Percentiles rank a stretch among this genome's conserved stretches.
These are phyloP conservation scores for Dryobates pubescens DNA, from an alignment of 2,797 vertebrate genomes.

Conservation along the genomic window DNA sequence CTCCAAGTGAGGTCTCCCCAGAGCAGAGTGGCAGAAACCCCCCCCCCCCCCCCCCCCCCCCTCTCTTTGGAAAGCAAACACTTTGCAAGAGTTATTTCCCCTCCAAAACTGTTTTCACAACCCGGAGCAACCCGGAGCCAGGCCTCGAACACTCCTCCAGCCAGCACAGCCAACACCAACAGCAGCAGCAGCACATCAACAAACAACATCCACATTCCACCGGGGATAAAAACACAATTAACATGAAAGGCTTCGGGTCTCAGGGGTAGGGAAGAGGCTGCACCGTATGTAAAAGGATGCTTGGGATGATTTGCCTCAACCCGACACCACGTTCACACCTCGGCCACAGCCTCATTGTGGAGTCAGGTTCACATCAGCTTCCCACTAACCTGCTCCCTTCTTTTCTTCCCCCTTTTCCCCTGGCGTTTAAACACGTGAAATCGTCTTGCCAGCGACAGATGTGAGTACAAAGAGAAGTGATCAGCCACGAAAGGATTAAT, in stretches of 20 bases:
- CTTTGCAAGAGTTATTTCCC: not conserved
- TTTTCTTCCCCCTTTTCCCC: too few species aligned
- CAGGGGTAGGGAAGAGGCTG: not conserved
- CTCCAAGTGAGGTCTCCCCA: too few species aligned
- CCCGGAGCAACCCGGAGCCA: not conserved
- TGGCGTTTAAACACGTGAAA: not conserved
- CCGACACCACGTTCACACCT: not conserved
- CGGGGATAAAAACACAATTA: not conserved
- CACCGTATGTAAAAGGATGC: not conserved
- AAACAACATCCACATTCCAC: conserved; percentile 30
- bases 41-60: too few species aligned
- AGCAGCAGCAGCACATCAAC: not conserved
- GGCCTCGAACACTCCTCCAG: not conserved
- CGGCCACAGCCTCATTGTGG: rapidly evolving
- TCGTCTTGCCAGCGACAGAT: not conserved
- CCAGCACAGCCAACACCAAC: not conserved
- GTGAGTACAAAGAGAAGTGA: not conserved
- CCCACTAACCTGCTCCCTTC: not conserved
- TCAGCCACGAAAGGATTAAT: conserved; percentile 32
- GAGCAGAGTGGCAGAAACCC: too few species aligned
- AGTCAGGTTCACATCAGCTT: not conserved
- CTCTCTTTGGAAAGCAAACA: conserved; percentile 5
- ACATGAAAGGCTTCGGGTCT: not conserved
- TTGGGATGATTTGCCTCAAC: not conserved
- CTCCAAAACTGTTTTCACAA: not conserved